Evolutionary conservation across 1,140 invertebrate species (phyloP), one percentile per base, ranked within the genome.

Genomic region (Onthophagus taurus): DNA sequence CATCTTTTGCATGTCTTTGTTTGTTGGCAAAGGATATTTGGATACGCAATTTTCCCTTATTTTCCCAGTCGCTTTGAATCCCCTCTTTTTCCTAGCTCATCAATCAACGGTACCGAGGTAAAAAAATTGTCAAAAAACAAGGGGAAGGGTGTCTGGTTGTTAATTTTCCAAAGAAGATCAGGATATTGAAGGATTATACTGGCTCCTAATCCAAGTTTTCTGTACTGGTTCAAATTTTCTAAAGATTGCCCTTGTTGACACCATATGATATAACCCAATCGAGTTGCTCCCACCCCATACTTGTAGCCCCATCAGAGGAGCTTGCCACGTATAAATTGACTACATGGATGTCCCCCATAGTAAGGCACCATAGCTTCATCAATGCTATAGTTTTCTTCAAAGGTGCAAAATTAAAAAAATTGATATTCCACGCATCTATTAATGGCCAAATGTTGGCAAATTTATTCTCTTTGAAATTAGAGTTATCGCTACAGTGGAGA

Each of bases 11-110:
- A n/a, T n/a, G n/a, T n/a, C n/a, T n/a, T n/a, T n/a, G n/a, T n/a
- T n/a, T n/a, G n/a, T n/a, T n/a, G n/a, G n/a, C 34, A 57, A 49
- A 36, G 52, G 57, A 48, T 54, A 59, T 49, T 55, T 57, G 35
- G 50, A 53, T 44, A 49, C 55, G 31, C 51, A 41, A 51, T 52
- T 49, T 20, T 59, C 52, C 31, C 52, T 43, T 44, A 59, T 38
- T 23, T 55, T 56, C 33, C 50, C 56, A 34, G 55, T 49, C 14
- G 23, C 37, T 8, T 14, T n/a, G 13, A 49, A 18, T 19, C n/a
- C n/a, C 21, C 36, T 33, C 33, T 49, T 12, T 46, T 30, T 11
- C n/a, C 6, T 14, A 52, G 33, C 36, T 11, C 4, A 42, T 20
- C 41, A 11, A 50, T 19, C 11, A 48, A 45, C 33, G 48, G 42